Conservation (phyloP, 2,113 vertebrate species). For the Dolichotis patagonum region DNA sequence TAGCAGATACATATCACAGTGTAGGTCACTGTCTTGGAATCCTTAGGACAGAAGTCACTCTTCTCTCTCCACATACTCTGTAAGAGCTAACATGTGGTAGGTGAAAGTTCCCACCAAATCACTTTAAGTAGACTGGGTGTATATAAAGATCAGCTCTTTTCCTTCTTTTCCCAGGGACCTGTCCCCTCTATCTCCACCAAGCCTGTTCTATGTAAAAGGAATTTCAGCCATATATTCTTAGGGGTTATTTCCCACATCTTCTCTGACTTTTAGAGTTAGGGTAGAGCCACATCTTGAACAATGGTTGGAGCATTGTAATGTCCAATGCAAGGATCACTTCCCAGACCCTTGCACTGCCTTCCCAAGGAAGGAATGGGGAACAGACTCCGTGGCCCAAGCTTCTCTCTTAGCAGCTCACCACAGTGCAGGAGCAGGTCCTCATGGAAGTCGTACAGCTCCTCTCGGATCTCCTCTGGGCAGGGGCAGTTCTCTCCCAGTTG, state of each 20-base stretch:
- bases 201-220: not conserved
- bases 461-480: slow-evolving; percentile 96
- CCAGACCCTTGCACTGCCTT: not conserved
- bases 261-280: not conserved
- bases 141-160: not conserved
- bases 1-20: not conserved
- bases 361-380: not conserved
- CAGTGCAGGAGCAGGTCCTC: slow-evolving; percentile 97
- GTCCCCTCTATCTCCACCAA: not conserved
- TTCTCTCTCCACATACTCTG: not conserved
- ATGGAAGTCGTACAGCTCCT: slow-evolving; percentile 96
- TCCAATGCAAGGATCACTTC: not conserved
- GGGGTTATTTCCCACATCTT: not conserved
- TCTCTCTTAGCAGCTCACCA: slow-evolving; percentile 86
- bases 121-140: not conserved
- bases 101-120: not conserved
- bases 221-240: not conserved
- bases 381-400: not conserved
- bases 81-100: not conserved
- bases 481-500: slow-evolving; percentile 97
- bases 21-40: not conserved
- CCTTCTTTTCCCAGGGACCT: not conserved
- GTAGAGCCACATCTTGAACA: not conserved
- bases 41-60: not conserved
- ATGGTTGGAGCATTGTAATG: not conserved